Evolutionary conservation across 2,888 invertebrate genomes (phyloP).

Genomic region (Hyposoter dolosus): DNA sequence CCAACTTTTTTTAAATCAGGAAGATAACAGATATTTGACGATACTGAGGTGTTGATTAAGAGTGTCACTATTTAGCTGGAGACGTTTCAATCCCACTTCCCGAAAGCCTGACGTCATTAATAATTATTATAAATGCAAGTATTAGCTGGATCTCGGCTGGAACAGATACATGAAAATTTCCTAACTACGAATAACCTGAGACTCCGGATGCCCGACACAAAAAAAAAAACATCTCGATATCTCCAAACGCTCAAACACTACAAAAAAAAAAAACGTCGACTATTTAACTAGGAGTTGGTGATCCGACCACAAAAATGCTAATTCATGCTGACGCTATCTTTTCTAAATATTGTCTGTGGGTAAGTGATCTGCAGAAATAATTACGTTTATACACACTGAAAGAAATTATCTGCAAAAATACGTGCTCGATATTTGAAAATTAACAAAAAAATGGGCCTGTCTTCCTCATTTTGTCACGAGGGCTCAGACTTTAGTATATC

Average conservation of each 20-base stretch:
- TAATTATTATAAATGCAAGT: background rate
- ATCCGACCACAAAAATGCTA: background rate
- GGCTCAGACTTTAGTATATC: no score
- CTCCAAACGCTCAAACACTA: background rate
- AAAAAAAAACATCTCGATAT: background rate
- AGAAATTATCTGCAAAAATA: no score
- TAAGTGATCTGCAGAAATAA: background rate
- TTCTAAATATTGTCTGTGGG: background rate
- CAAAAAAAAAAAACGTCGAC: background rate
- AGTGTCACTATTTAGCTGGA: background rate
- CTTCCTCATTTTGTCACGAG: no score
- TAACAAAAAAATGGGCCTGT: no score
- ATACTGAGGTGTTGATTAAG: no score
- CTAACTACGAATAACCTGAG: background rate
- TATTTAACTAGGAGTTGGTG: background rate
- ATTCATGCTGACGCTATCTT: background rate
- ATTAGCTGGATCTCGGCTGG: background rate
- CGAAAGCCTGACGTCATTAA: background rate
- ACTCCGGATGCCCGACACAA: background rate
- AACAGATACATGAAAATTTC: background rate
- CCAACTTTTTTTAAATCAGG: no score
- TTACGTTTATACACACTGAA: background rate
- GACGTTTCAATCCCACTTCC: background rate
- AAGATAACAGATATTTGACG: no score
- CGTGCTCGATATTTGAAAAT: no score